Evolutionary conservation across 2,888 invertebrate species (phyloP), one percentile per base, ranked within the genome.

Genomic region (Pseudococcus viburni): DNA sequence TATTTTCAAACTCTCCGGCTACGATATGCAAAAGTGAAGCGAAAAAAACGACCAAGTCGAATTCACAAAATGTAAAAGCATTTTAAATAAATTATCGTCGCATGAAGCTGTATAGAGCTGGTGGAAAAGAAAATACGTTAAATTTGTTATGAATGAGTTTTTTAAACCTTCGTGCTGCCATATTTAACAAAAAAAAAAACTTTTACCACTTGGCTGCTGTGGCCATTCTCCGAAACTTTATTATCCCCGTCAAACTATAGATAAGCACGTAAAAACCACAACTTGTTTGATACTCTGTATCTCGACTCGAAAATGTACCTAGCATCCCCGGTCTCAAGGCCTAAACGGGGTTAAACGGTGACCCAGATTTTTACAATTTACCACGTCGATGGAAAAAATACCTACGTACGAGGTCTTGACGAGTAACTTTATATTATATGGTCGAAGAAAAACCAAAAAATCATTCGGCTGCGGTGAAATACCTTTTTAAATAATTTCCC

Each of bases 91-190:
- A 77, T 77, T 77, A 77, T 77, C 77, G 39, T 17, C 39, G 33
- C 77, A 17, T 15, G 15, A 17, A 77, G 77, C 17, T 39, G 51
- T 51, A 17, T 51, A 3, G 77, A 12, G 17, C 77, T 22, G 39
- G 39, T 39, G 39, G 39, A 77, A 77, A 39, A 33, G 33, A 77
- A 39, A 77, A 77, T 39, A 77, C 26, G 12, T 39, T 39, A 39
- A 77, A 77, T 77, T 77, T 77, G 33, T 77, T 77, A 77, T 77
- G 77, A 77, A 77, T 77, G 77, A 39, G 77, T 77, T 77, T 77
- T 77, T 77, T 77, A 39, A 64, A 77, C 77, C 77, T 77, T 39
- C 39, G 77, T 77, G 77, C 22, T 64, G 11, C 77, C 77, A 77
- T 77, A 77, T 77, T 77, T 77, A 77, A 77, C 26, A 33, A 33